phyloP scores from a whole-genome alignment of 1,140 invertebrate species.

The Brachystomella parvula region DNA sequence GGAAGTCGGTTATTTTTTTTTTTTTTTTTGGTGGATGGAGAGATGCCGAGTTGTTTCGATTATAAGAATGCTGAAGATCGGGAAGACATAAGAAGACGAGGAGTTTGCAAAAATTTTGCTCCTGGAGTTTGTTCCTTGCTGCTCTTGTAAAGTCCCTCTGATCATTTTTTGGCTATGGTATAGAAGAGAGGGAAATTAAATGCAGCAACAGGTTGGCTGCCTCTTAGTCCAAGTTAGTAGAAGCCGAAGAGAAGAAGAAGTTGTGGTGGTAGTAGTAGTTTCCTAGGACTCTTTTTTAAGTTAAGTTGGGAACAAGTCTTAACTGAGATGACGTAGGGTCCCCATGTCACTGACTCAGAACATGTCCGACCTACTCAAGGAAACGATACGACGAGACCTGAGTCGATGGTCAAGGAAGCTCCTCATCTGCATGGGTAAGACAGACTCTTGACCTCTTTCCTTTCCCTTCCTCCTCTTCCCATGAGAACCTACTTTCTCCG shows the following conservation, averaged over 20 bases:
- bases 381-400: slow-evolving; percentile 33
- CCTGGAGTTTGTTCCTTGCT: too few species aligned
- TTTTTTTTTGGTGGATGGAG: too few species aligned
- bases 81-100: too few species aligned
- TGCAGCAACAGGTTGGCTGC: slow-evolving; percentile 33
- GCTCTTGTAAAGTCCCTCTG: too few species aligned
- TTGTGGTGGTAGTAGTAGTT: too few species aligned
- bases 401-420: slow-evolving; percentile 37
- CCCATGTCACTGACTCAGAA: slow-evolving; percentile 21
- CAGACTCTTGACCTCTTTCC: slow-evolving; percentile 10
- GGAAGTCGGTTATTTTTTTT: too few species aligned
- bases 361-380: slow-evolving; percentile 31
- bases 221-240: neutral
- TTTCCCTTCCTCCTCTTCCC: slow-evolving; percentile 17
- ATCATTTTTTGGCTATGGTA: neutral
- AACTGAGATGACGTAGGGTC: slow-evolving; percentile 29
- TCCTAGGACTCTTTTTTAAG: neutral
- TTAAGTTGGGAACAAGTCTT: slow-evolving; percentile 31
- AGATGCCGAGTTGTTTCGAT: too few species aligned
- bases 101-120: too few species aligned
- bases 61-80: too few species aligned
- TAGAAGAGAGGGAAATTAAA: slow-evolving; percentile 17
- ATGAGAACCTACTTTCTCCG: neutral
- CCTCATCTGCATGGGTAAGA: slow-evolving; percentile 34
- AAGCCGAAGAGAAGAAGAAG: too few species aligned